Evolutionary conservation across 2,113 vertebrate species (phyloP).

Genomic region (Lamprotornis superbus): DNA sequence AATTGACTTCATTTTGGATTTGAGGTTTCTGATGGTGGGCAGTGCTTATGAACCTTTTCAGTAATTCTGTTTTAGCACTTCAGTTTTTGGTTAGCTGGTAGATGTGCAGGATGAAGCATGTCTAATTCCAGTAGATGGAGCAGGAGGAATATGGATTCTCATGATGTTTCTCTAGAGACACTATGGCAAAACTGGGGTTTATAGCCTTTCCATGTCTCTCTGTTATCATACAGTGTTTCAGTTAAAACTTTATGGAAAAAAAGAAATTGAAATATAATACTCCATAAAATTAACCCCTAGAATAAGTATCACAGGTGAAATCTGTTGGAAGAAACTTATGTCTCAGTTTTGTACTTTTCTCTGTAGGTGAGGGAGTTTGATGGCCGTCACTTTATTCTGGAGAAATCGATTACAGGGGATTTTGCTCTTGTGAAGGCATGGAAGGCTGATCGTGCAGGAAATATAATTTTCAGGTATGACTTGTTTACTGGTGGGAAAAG

Average conservation of each 20-base stretch:
- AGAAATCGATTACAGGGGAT: conserved; percentile 92
- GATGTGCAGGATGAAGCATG: not conserved
- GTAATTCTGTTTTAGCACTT: not conserved
- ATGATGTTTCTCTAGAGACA: not conserved
- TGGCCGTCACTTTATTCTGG: conserved; percentile 89
- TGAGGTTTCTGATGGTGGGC: not conserved
- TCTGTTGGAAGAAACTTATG: not conserved
- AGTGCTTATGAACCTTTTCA: not conserved
- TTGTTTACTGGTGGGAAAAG: not conserved
- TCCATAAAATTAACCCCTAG: not conserved
- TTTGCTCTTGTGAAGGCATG: conserved; percentile 96
- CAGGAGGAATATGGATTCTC: not conserved
- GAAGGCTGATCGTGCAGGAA: conserved; percentile 95
- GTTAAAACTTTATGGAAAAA: not conserved
- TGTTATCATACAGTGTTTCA: not conserved
- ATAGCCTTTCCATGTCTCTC: not conserved
- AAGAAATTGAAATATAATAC: not conserved
- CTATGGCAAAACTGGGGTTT: not conserved
- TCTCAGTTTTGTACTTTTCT: not conserved
- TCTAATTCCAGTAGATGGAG: conserved; percentile 1
- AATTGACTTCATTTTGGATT: not conserved
- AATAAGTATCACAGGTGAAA: not conserved
- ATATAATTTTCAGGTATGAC: conserved; percentile 92
- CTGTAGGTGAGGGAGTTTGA: conserved; percentile 89
- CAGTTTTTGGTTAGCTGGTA: not conserved